Conservation (phyloP, 2,797 vertebrate genomes). For the Echiichthys vipera region DNA sequence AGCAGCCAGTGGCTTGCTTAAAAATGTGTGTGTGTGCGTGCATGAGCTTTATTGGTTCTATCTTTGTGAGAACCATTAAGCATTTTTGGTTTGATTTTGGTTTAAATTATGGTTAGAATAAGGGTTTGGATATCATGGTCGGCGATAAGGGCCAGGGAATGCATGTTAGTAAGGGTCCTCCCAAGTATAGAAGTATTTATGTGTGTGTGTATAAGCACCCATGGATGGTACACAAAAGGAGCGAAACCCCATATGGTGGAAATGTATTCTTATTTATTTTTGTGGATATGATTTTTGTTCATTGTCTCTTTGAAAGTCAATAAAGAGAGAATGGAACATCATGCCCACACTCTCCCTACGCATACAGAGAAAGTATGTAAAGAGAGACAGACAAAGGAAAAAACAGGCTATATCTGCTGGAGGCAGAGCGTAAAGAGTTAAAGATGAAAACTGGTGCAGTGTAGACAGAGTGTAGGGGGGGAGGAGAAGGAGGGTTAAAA, state of each 20-base stretch:
- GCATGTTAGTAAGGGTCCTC: background rate
- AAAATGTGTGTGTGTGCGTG: conserved; percentile 4
- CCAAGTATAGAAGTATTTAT: background rate
- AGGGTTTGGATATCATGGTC: background rate
- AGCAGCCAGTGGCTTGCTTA: conserved; percentile 20
- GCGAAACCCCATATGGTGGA: background rate
- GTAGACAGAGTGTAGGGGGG: conserved; percentile 17
- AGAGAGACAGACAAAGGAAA: conserved; percentile 6
- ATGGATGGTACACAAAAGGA: background rate
- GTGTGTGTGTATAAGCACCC: too few relatives aligned
- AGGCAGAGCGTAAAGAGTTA: conserved; percentile 22
- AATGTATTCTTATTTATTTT: background rate
- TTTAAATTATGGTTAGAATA: background rate
- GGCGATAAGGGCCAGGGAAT: background rate
- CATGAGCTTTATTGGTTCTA: background rate
- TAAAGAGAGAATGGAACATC: background rate
- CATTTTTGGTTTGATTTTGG: background rate
- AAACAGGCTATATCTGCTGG: conserved; percentile 2
- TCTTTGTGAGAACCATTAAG: conserved; percentile 5
- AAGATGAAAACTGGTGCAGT: conserved; percentile 44
- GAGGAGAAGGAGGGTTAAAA: conserved; percentile 54
- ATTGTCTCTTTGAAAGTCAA: background rate
- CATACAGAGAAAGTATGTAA: background rate
- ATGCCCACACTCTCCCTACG: background rate
- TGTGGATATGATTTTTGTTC: background rate